phyloP scores from a whole-genome alignment of 2,113 vertebrate species.

The Xenopus laevis region DNA sequence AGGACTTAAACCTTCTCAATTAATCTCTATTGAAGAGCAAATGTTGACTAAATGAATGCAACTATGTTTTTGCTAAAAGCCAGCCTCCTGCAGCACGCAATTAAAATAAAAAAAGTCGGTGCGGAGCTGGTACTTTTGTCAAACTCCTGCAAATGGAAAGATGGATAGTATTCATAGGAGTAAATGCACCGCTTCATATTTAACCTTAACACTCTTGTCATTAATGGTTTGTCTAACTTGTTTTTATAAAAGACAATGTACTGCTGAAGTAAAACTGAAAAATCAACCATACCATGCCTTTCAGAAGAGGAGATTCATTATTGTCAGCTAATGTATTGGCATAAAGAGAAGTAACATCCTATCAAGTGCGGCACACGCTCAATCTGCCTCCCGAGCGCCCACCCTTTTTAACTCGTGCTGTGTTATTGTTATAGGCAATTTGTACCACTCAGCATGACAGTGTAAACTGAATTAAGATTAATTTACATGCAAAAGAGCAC shows the following conservation, averaged over 20 bases:
- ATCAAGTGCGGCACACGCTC: conserved; percentile 89
- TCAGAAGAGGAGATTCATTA: conserved; percentile 98
- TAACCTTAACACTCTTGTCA: conserved; percentile 89
- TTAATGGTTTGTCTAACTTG: conserved; percentile 91
- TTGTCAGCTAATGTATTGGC: conserved; percentile 93
- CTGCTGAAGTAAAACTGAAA: conserved; percentile 97
- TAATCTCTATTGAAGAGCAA: conserved; percentile 87
- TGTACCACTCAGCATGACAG: conserved; percentile 99
- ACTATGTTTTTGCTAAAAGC: conserved; percentile 97
- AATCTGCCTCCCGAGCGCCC: conserved; percentile 82
- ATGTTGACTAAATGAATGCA: conserved; percentile 84
- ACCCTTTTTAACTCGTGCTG: conserved; percentile 88
- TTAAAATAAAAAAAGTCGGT: conserved; percentile 88
- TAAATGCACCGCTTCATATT: conserved; percentile 86
- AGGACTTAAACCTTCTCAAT: conserved; percentile 86
- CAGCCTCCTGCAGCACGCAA: conserved; percentile 86
- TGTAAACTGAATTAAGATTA: conserved; percentile 99
- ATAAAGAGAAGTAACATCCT: conserved; percentile 97
- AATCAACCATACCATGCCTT: conserved; percentile 96
- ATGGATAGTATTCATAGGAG: conserved; percentile 88
- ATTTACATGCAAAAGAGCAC: conserved; percentile 99
- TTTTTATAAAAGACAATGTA: conserved; percentile 83
- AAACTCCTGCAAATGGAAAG: conserved; percentile 97
- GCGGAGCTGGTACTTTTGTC: conserved; percentile 95
- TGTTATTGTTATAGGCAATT: conserved; percentile 99